Conservation (phyloP, 2,797 vertebrate genomes). For the Acrossocheilus fasciatus region DNA sequence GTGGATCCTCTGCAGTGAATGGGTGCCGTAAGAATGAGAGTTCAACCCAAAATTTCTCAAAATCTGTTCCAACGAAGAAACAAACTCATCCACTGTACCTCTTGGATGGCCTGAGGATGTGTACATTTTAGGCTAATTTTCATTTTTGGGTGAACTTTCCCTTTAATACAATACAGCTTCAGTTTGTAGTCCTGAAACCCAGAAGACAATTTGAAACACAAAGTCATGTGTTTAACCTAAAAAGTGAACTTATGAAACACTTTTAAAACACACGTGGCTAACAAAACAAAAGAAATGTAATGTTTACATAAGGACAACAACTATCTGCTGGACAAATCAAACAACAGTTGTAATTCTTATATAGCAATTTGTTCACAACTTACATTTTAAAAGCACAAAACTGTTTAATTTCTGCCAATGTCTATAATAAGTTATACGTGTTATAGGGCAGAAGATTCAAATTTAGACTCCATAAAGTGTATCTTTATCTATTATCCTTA, state of each 20-base stretch:
- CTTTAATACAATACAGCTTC: not conserved
- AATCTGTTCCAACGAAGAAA: not conserved
- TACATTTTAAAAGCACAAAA: not conserved
- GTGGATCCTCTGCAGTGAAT: not conserved
- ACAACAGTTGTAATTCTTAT: not conserved
- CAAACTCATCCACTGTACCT: not conserved
- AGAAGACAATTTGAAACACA: not conserved
- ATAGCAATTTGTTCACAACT: not conserved
- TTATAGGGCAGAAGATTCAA: not conserved
- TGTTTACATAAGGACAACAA: not conserved
- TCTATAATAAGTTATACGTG: not conserved
- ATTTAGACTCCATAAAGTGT: not conserved
- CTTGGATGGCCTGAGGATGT: not conserved
- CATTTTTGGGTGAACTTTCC: not conserved
- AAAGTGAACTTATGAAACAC: not conserved
- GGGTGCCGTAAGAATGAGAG: not conserved
- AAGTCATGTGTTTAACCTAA: not conserved
- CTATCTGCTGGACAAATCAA: not conserved
- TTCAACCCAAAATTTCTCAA: not conserved
- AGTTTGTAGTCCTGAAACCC: not conserved
- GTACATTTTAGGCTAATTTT: not conserved
- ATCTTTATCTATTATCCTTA: not conserved
- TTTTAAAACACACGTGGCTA: not conserved
- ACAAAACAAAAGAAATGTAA: not conserved
- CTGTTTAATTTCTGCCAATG: not conserved